These are phyloP conservation scores for Oasisia sp. DNA, from an alignment of 2,888 invertebrate species.

Conservation along the genomic window DNA sequence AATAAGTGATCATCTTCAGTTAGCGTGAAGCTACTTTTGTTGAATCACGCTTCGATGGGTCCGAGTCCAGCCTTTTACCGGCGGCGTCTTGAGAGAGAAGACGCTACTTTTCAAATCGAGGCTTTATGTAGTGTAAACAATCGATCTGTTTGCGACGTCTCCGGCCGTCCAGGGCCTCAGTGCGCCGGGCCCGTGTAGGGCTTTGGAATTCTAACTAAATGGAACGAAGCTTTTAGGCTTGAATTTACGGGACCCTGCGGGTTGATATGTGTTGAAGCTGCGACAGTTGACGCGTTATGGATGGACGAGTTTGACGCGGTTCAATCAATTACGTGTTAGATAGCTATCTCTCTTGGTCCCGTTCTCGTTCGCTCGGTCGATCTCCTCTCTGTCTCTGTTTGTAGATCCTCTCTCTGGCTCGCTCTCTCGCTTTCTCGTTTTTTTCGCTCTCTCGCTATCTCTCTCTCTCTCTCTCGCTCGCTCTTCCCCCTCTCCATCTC, in stretches of 20 bases:
- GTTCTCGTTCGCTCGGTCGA: too few species aligned
- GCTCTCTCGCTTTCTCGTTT: too few species aligned
- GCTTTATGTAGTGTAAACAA: background rate
- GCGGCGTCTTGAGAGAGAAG: background rate
- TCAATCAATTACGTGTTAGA: slow-evolving; percentile 5
- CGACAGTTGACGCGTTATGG: background rate
- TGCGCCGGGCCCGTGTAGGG: background rate
- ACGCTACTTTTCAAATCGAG: background rate
- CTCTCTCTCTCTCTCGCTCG: too few species aligned
- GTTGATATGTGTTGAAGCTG: background rate
- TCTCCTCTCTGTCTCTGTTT: too few species aligned
- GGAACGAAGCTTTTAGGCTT: background rate
- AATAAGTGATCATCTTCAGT: background rate
- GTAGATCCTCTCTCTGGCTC: too few species aligned
- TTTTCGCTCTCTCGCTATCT: too few species aligned
- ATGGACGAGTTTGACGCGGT: background rate
- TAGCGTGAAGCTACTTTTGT: background rate
- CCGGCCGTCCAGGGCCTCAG: background rate
- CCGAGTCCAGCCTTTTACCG: background rate
- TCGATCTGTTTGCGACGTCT: background rate
- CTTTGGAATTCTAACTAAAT: background rate
- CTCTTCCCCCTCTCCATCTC: too few species aligned
- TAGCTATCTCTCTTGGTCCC: background rate
- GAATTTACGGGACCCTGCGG: slow-evolving; percentile 10
- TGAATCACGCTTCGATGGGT: background rate